Conservation (phyloP, 1,140 invertebrate genomes). For the Ganaspis sp. region DNA sequence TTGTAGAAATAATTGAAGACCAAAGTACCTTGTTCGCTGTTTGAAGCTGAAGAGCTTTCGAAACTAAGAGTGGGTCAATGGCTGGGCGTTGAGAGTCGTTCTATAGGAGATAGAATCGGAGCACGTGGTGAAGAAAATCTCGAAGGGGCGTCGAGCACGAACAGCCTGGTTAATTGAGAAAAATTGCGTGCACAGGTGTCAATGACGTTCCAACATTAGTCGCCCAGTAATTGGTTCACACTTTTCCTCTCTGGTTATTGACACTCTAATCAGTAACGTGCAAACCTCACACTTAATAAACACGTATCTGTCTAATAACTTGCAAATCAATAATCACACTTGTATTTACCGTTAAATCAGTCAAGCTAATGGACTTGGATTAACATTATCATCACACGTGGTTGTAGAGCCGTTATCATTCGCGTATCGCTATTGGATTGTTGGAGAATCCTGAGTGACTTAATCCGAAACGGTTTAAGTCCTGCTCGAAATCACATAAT, state of each 20-base stretch:
- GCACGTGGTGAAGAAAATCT: slow-evolving; percentile 18
- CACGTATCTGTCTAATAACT: slow-evolving; percentile 59
- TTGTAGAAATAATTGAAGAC: not conserved
- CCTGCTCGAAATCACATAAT: slow-evolving; percentile 25
- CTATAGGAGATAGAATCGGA: not conserved
- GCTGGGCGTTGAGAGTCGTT: slow-evolving; percentile 5
- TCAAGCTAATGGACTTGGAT: slow-evolving; percentile 60
- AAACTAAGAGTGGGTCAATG: slow-evolving; percentile 20
- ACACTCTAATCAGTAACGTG: slow-evolving; percentile 52
- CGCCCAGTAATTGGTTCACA: slow-evolving; percentile 58
- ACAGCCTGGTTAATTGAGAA: slow-evolving; percentile 45
- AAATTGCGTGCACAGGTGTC: slow-evolving; percentile 54
- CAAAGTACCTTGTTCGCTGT: slow-evolving; percentile 3
- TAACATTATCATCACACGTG: slow-evolving; percentile 42
- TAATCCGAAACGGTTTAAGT: slow-evolving; percentile 26
- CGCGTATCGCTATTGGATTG: slow-evolving; percentile 35
- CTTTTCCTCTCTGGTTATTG: not conserved
- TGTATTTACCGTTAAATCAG: slow-evolving; percentile 62
- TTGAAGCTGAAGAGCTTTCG: not conserved
- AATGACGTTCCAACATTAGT: slow-evolving; percentile 56
- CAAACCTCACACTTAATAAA: slow-evolving; percentile 59
- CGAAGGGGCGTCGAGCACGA: slow-evolving; percentile 3
- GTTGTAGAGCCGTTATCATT: slow-evolving; percentile 18
- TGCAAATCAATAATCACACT: slow-evolving; percentile 60
- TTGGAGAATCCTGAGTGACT: slow-evolving; percentile 54